Evolutionary conservation across 2,797 vertebrate genomes (phyloP).

Genomic region (Liasis olivaceus): DNA sequence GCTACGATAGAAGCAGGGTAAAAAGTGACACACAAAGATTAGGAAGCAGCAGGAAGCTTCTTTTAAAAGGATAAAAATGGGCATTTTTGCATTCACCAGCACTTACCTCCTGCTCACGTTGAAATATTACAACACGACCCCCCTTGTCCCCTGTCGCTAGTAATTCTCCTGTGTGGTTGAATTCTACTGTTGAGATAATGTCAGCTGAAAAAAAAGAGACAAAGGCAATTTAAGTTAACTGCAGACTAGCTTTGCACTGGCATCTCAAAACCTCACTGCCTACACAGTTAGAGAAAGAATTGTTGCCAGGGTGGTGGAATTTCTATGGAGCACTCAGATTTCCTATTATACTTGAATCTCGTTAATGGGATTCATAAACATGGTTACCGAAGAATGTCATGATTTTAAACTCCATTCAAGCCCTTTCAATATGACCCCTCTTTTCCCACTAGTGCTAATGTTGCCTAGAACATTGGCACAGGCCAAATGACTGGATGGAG

Average conservation of each 20-base stretch:
- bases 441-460: background rate
- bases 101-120: slow-evolving; percentile 96
- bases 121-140: slow-evolving; percentile 96
- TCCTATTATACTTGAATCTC: background rate
- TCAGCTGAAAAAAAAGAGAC: slow-evolving; percentile 86
- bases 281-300: slow-evolving; percentile 36
- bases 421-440: background rate
- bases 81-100: slow-evolving; percentile 66
- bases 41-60: slow-evolving; percentile 66
- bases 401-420: background rate
- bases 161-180: slow-evolving; percentile 97
- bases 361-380: slow-evolving; percentile 6
- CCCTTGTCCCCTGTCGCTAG: slow-evolving; percentile 98
- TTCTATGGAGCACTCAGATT: slow-evolving; percentile 39
- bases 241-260: slow-evolving; percentile 59
- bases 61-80: slow-evolving; percentile 69
- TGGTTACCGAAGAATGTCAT: background rate
- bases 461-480: background rate
- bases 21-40: slow-evolving; percentile 63
- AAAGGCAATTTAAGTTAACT: slow-evolving; percentile 76
- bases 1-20: slow-evolving; percentile 56
- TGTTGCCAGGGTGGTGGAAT: slow-evolving; percentile 15
- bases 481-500: background rate
- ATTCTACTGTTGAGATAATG: slow-evolving; percentile 99
- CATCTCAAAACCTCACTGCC: slow-evolving; percentile 54